Conservation (phyloP, 2,113 vertebrate genomes). For the Apus apus region DNA sequence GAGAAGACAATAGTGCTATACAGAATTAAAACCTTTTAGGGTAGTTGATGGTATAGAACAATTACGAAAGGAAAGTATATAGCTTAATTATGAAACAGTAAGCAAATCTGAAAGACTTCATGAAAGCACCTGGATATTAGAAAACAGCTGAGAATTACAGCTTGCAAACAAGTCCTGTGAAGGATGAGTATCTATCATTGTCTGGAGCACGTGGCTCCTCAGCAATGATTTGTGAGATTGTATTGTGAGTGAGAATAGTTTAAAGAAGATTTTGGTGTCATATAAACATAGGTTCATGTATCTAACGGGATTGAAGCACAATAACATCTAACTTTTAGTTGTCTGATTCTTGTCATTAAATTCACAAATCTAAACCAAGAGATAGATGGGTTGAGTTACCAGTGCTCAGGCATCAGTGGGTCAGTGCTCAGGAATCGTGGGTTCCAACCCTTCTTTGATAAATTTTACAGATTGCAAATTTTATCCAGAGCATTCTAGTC, state of each 20-base stretch:
- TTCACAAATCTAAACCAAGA: not conserved
- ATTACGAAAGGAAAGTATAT: not conserved
- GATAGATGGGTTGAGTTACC: not conserved
- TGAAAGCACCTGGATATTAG: not conserved
- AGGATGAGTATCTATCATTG: not conserved
- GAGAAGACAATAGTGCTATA: not conserved
- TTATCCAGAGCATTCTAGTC: not conserved
- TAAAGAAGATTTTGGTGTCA: not conserved
- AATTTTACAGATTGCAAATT: not conserved
- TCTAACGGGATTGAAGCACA: not conserved
- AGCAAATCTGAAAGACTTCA: not conserved
- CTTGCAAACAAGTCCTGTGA: not conserved
- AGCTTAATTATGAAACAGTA: not conserved
- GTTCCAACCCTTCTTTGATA: not conserved
- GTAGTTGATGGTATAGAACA: not conserved
- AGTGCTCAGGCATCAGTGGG: not conserved
- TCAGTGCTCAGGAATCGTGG: too few relatives aligned
- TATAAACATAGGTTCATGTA: not conserved
- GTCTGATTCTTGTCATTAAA: not conserved
- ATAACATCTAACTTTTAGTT: not conserved
- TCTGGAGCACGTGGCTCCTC: not conserved
- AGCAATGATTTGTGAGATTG: not conserved
- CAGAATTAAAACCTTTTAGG: not conserved
- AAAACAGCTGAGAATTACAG: not conserved
- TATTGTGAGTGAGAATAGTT: not conserved